Evolutionary conservation across 2,113 vertebrate genomes (phyloP).

Genomic region (Ceyx cyanopectus): DNA sequence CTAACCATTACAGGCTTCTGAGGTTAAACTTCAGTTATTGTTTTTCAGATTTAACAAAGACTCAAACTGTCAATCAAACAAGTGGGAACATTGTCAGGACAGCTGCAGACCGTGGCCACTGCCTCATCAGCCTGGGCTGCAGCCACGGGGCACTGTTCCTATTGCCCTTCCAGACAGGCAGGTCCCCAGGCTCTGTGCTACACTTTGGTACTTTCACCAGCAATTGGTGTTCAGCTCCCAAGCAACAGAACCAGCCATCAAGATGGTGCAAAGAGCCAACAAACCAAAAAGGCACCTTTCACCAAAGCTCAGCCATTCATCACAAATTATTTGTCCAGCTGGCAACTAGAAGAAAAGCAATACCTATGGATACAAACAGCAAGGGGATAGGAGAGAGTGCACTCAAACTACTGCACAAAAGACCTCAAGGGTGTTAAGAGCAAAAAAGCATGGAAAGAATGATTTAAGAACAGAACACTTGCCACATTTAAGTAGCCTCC

Average conservation of each 20-base stretch:
- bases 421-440: background rate
- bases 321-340: background rate
- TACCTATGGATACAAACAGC: background rate
- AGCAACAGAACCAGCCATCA: background rate
- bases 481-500: background rate
- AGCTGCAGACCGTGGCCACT: background rate
- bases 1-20: background rate
- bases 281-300: background rate
- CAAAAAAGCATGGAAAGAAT: background rate
- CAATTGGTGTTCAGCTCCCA: background rate
- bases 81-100: background rate
- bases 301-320: background rate
- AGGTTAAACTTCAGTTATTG: background rate
- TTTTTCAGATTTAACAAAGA: background rate
- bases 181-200: background rate
- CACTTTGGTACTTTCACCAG: background rate
- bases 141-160: background rate
- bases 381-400: background rate
- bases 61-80: background rate
- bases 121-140: background rate
- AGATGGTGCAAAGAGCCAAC: background rate
- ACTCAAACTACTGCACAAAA: background rate
- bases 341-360: background rate
- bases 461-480: background rate
- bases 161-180: background rate